Evolutionary conservation across 2,113 vertebrate species (phyloP).

Genomic region (Lasiurus cinereus): DNA sequence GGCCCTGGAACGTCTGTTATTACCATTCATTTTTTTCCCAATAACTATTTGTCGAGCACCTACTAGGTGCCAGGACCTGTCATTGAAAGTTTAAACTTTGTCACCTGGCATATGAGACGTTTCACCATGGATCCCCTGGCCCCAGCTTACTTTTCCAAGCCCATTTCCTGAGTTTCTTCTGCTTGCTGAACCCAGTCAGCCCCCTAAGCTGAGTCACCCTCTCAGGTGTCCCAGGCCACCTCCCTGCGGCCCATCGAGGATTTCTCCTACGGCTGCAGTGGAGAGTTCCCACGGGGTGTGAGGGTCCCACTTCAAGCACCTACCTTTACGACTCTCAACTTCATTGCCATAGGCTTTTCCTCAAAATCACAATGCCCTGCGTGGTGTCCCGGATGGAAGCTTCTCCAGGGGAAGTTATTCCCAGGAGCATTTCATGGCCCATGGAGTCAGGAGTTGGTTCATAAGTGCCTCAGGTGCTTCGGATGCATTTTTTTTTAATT

Average conservation of each 20-base stretch:
- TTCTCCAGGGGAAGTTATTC: not conserved
- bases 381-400: not conserved
- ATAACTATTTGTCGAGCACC: slow-evolving; percentile 32
- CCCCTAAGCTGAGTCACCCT: not conserved
- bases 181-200: not conserved
- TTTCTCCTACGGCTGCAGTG: not conserved
- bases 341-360: not conserved
- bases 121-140: not conserved
- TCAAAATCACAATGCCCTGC: not conserved
- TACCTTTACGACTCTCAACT: not conserved
- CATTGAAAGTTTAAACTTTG: slow-evolving; percentile 8
- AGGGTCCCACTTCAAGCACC: not conserved
- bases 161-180: slow-evolving; percentile 36
- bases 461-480: not conserved
- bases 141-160: not conserved
- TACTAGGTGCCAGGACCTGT: not conserved
- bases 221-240: not conserved
- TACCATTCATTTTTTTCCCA: not conserved
- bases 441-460: not conserved
- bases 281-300: not conserved
- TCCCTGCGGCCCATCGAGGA: not conserved
- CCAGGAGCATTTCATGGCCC: not conserved
- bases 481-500: not conserved
- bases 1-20: not conserved
- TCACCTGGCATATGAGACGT: not conserved